phyloP scores from a whole-genome alignment of 2,797 vertebrate genomes.

The Jordanella pulchra region DNA sequence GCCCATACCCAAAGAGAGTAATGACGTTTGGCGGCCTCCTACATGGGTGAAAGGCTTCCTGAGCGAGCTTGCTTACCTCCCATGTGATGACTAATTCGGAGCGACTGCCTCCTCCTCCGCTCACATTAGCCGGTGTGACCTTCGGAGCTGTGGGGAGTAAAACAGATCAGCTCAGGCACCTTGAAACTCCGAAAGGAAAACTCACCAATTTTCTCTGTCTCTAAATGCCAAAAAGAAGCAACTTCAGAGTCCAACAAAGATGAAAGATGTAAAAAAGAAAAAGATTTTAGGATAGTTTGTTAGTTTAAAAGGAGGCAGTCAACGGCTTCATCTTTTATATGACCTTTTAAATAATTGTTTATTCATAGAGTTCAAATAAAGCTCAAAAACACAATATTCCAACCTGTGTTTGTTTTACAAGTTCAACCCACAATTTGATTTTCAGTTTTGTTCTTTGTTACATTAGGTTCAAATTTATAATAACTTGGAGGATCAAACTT shows the following conservation, averaged over 20 bases:
- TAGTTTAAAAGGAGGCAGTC: background rate
- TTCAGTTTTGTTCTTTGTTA: background rate
- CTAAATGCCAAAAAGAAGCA: background rate
- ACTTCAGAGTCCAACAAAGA: background rate
- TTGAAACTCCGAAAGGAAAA: slow-evolving; percentile 23
- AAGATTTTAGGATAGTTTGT: background rate
- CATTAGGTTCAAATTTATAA: background rate
- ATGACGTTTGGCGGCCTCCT: slow-evolving; percentile 59
- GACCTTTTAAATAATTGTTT: background rate
- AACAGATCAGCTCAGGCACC: slow-evolving; percentile 57
- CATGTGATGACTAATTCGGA: slow-evolving; percentile 98
- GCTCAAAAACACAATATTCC: background rate
- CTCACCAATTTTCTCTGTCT: slow-evolving; percentile 18
- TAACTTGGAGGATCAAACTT: background rate
- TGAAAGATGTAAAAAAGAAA: background rate
- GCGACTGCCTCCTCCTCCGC: slow-evolving; percentile 94
- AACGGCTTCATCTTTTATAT: background rate
- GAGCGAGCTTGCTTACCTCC: slow-evolving; percentile 86
- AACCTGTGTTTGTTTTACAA: background rate
- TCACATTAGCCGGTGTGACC: slow-evolving; percentile 95
- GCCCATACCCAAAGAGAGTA: slow-evolving; percentile 58
- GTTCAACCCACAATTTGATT: background rate
- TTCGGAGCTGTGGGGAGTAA: slow-evolving; percentile 86
- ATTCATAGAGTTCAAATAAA: background rate
- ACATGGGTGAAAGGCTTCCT: slow-evolving; percentile 50